Percentiles rank a stretch among this genome's conserved stretches.
phyloP scores from a whole-genome alignment of 2,888 invertebrate species.

The Callimorpha dominula region DNA sequence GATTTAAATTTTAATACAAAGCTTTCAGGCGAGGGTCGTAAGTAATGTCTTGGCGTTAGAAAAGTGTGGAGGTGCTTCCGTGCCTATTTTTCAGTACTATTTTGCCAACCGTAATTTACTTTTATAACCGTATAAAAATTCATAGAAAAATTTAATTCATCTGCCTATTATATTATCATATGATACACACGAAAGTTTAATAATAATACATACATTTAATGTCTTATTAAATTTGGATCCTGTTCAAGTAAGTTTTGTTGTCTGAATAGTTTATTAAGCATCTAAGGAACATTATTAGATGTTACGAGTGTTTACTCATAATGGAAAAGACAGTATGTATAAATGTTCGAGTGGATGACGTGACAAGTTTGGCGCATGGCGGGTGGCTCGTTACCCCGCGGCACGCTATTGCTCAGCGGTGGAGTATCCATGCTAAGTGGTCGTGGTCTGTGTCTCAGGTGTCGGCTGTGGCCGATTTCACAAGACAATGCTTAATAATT shows the following conservation, averaged over 20 bases:
- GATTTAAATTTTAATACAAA: constrained; percentile 87
- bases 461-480: constrained; percentile 86
- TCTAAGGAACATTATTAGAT: background rate
- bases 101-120: constrained; percentile 36
- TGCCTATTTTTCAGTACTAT: constrained; percentile 45
- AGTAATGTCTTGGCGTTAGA: constrained; percentile 82
- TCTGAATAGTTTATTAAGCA: constrained; percentile 3
- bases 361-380: constrained; percentile 25
- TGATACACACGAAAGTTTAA: constrained; percentile 1
- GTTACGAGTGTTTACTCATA: constrained; percentile 13
- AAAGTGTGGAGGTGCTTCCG: constrained; percentile 73
- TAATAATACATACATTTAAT: background rate
- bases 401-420: constrained; percentile 15
- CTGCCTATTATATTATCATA: constrained; percentile 5
- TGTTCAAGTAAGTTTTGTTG: constrained; percentile 5
- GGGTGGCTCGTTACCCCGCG: constrained; percentile 36
- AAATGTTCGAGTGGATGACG: background rate
- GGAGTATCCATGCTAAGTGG: constrained; percentile 74
- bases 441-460: constrained; percentile 80
- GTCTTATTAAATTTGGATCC: constrained; percentile 1
- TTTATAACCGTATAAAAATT: constrained; percentile 33
- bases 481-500: constrained; percentile 87
- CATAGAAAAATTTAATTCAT: constrained; percentile 30
- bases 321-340: background rate
- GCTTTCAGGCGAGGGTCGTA: constrained; percentile 84